Conservation (phyloP, 2,113 vertebrate genomes). For the Hippocampus zosterae region DNA sequence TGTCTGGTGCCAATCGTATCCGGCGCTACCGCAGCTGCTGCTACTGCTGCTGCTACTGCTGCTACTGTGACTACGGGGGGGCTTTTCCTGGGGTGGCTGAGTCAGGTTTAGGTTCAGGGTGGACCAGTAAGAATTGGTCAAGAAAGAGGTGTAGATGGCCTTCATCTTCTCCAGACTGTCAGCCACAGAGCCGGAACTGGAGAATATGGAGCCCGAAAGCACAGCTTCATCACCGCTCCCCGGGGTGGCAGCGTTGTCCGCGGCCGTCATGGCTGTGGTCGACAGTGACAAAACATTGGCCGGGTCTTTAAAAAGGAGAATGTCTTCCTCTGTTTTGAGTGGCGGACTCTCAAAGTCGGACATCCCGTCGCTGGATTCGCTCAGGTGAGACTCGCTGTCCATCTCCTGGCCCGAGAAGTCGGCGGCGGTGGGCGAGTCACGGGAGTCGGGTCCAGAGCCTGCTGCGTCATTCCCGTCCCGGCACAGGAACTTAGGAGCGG, state of each 20-base stretch:
- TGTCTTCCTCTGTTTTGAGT: slow-evolving; percentile 92
- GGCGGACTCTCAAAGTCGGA: slow-evolving; percentile 92
- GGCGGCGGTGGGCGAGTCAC: slow-evolving; percentile 83
- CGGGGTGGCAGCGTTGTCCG: slow-evolving; percentile 32
- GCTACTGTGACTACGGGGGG: slow-evolving; percentile 83
- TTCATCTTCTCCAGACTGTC: slow-evolving; percentile 99
- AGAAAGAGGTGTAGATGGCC: slow-evolving; percentile 96
- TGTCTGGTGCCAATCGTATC: slow-evolving; percentile 98
- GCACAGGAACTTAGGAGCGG: slow-evolving; percentile 84
- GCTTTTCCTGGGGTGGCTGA: slow-evolving; percentile 82
- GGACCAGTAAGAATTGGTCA: slow-evolving; percentile 99
- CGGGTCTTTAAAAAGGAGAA: slow-evolving; percentile 79
- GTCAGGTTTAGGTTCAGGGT: slow-evolving; percentile 87
- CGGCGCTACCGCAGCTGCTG: slow-evolving; percentile 91
- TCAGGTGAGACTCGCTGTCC: slow-evolving; percentile 97
- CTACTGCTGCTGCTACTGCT: slow-evolving; percentile 93
- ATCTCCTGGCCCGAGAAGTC: slow-evolving; percentile 96
- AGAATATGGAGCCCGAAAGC: slow-evolving; percentile 64
- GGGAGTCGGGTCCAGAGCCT: slow-evolving; percentile 80
- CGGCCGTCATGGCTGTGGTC: slow-evolving; percentile 54
- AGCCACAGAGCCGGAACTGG: slow-evolving; percentile 68
- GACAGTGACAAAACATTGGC: slow-evolving; percentile 61
- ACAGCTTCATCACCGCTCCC: slow-evolving; percentile 75
- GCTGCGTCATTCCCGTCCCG: slow-evolving; percentile 85
- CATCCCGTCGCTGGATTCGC: slow-evolving; percentile 96